These are phyloP conservation scores for Polydesmus complanatus DNA, from an alignment of 2,888 invertebrate genomes.

Conservation along the genomic window DNA sequence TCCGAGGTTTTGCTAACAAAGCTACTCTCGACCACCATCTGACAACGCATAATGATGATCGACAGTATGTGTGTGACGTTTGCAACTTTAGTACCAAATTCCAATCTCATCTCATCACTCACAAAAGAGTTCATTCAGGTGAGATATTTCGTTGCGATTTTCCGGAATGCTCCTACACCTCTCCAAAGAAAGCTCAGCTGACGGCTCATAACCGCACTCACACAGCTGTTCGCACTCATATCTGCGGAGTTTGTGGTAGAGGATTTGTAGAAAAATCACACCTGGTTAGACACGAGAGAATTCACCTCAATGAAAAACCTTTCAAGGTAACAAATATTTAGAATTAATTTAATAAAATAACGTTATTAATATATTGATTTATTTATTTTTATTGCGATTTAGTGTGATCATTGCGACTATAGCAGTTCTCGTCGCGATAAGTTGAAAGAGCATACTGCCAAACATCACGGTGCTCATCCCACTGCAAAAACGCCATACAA, in stretches of 20 bases:
- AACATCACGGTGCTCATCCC: slow-evolving; percentile 33
- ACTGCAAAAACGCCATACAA: slow-evolving; percentile 22
- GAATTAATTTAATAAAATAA: not conserved
- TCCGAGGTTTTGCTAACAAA: slow-evolving; percentile 43
- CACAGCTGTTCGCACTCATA: slow-evolving; percentile 40
- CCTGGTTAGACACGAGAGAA: slow-evolving; percentile 48
- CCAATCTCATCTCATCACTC: slow-evolving; percentile 48
- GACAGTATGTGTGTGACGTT: slow-evolving; percentile 46
- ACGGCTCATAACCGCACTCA: slow-evolving; percentile 50
- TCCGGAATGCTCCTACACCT: slow-evolving; percentile 46
- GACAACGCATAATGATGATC: slow-evolving; percentile 41
- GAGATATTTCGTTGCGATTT: slow-evolving; percentile 49
- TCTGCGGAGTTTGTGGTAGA: slow-evolving; percentile 45
- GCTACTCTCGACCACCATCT: slow-evolving; percentile 45
- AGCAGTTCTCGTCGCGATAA: slow-evolving; percentile 50
- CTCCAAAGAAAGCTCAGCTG: slow-evolving; percentile 49
- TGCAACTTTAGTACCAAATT: slow-evolving; percentile 54
- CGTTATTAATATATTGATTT: not conserved
- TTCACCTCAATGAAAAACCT: slow-evolving; percentile 48
- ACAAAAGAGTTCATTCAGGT: slow-evolving; percentile 47
- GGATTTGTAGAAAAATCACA: slow-evolving; percentile 54
- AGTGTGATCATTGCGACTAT: slow-evolving; percentile 48
- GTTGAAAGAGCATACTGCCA: slow-evolving; percentile 41
- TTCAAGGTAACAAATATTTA: slow-evolving; percentile 33
- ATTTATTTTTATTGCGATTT: not conserved